Conservation (phyloP, 2,888 invertebrate genomes). For the Xestia xanthographa region DNA sequence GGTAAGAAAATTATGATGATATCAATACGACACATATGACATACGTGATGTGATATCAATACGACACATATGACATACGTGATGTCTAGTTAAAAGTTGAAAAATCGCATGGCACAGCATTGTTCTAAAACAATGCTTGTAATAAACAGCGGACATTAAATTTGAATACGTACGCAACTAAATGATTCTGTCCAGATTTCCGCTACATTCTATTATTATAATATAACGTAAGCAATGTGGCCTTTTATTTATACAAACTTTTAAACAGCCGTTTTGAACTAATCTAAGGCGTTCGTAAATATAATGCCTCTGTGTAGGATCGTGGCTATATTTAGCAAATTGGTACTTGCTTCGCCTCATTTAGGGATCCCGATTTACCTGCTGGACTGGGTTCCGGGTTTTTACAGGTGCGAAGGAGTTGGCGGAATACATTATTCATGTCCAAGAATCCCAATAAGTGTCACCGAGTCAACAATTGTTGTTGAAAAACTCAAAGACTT, state of each 20-base stretch:
- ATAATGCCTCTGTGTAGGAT: slow-evolving; percentile 55
- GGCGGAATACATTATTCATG: slow-evolving; percentile 79
- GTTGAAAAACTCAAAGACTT: slow-evolving; percentile 73
- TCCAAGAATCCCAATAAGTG: slow-evolving; percentile 79
- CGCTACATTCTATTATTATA: slow-evolving; percentile 75
- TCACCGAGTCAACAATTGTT: slow-evolving; percentile 77
- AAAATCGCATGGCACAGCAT: neutral
- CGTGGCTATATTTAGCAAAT: slow-evolving; percentile 55
- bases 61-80: slow-evolving; percentile 38
- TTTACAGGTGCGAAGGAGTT: slow-evolving; percentile 44
- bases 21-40: too few relatives aligned
- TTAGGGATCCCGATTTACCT: slow-evolving; percentile 42
- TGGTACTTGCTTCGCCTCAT: slow-evolving; percentile 40
- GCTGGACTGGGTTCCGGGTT: slow-evolving; percentile 23
- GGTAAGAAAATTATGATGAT: too few relatives aligned
- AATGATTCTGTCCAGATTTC: slow-evolving; percentile 77
- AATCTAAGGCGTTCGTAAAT: slow-evolving; percentile 67
- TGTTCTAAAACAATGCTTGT: slow-evolving; percentile 55
- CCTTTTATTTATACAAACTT: slow-evolving; percentile 73
- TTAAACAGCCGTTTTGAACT: slow-evolving; percentile 69
- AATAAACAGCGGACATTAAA: slow-evolving; percentile 71
- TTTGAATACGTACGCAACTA: slow-evolving; percentile 70
- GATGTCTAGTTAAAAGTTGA: neutral
- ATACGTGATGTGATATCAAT: too few relatives aligned
- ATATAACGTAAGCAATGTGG: slow-evolving; percentile 72